Percentiles rank a stretch among this genome's conserved stretches.
These are phyloP conservation scores for Penaeus japonicus DNA, from an alignment of 1,140 invertebrate genomes.

Conservation along the genomic window DNA sequence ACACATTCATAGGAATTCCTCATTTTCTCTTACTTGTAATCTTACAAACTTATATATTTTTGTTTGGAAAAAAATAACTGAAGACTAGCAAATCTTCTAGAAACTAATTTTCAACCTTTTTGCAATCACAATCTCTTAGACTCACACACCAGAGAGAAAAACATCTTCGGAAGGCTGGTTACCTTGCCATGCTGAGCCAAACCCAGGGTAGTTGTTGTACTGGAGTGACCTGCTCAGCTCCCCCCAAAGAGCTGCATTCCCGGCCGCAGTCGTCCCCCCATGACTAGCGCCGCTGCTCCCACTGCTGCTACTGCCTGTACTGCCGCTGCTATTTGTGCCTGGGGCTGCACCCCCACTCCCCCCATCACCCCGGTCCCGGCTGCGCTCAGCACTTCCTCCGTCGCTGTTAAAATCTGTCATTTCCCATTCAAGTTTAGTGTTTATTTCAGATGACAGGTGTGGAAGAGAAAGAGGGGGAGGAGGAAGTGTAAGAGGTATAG, in stretches of 20 bases:
- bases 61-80: too few relatives aligned
- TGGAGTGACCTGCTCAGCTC: conserved; percentile 54
- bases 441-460: not conserved
- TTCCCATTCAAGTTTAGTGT: not conserved
- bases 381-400: conserved; percentile 3
- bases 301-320: not conserved
- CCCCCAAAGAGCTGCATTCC: conserved; percentile 49
- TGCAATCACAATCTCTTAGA: not conserved
- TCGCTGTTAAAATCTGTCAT: conserved; percentile 44
- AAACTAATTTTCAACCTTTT: not conserved
- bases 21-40: too few relatives aligned
- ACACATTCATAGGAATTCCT: too few relatives aligned
- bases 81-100: too few relatives aligned
- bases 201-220: conserved; percentile 57
- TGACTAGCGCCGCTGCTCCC: conserved; percentile 24
- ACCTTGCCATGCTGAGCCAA: conserved; percentile 47
- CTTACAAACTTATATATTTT: too few relatives aligned
- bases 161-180: not conserved
- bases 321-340: not conserved
- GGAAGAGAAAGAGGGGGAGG: not conserved
- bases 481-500: not conserved
- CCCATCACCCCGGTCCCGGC: conserved; percentile 6
- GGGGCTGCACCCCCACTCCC: conserved; percentile 24
- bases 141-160: not conserved
- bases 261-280: conserved; percentile 27